Percentiles rank a stretch among this genome's conserved stretches.
phyloP scores from a whole-genome alignment of 2,797 vertebrate species.

The Notolepis coatsorum region DNA sequence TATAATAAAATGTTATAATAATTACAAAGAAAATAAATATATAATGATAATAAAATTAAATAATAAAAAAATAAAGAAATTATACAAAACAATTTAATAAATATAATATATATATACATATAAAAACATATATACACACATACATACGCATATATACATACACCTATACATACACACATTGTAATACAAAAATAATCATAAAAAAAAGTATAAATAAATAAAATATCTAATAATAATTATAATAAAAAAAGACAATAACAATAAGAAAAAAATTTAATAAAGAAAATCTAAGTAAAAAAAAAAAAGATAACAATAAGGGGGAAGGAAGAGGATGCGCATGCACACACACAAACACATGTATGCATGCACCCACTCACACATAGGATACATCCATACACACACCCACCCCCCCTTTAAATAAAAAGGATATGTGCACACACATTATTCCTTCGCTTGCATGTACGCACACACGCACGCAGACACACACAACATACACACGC shows the following conservation, averaged over 20 bases:
- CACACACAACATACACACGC: too few relatives aligned
- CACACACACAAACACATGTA: background rate
- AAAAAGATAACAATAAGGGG: too few relatives aligned
- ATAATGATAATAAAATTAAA: too few relatives aligned
- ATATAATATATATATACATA: background rate
- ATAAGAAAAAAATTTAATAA: too few relatives aligned
- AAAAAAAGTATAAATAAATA: too few relatives aligned
- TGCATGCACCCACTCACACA: background rate
- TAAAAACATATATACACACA: background rate
- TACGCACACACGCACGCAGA: too few relatives aligned
- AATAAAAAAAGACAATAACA: too few relatives aligned
- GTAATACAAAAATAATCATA: background rate
- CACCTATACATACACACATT: background rate
- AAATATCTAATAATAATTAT: background rate
- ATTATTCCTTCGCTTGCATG: background rate
- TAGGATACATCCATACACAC: background rate
- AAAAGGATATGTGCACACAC: background rate
- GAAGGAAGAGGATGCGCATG: too few relatives aligned
- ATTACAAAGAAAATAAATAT: too few relatives aligned
- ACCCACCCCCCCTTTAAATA: background rate
- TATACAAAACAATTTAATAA: conserved; percentile 3
- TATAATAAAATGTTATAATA: too few relatives aligned
- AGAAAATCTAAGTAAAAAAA: too few relatives aligned
- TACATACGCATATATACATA: background rate
- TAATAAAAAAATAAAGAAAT: too few relatives aligned